phyloP scores from a whole-genome alignment of 2,888 invertebrate species.

The Tyria jacobaeae region DNA sequence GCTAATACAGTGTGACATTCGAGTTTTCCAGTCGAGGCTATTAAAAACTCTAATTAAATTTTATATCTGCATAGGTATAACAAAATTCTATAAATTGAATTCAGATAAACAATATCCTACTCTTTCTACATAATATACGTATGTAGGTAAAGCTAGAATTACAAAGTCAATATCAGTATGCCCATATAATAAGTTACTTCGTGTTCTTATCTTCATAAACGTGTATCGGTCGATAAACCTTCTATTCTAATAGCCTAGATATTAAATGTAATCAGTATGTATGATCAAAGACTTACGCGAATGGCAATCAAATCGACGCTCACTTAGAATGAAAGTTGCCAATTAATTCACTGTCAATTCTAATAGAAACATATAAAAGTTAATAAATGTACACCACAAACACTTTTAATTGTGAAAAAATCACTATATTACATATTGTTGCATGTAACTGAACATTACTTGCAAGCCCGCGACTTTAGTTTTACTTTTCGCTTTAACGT shows the following conservation, averaged over 20 bases:
- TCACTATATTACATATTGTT: conserved; percentile 27
- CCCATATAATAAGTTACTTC: background rate
- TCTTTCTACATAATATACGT: background rate
- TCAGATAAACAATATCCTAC: background rate
- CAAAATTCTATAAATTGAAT: background rate
- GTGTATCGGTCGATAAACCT: conserved; percentile 27
- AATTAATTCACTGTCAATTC: conserved; percentile 32
- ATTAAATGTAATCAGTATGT: conserved; percentile 3
- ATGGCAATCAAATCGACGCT: conserved; percentile 33
- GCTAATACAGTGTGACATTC: background rate
- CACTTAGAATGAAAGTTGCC: conserved; percentile 36
- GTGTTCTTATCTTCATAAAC: conserved; percentile 20
- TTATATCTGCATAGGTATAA: too few relatives aligned
- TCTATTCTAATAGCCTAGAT: conserved; percentile 19
- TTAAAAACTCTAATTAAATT: background rate
- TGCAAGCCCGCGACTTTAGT: conserved; percentile 51
- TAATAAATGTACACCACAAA: conserved; percentile 16
- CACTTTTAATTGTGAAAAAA: conserved; percentile 15
- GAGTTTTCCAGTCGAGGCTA: background rate
- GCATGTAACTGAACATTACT: conserved; percentile 41
- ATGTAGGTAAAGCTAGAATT: too few relatives aligned
- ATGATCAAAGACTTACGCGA: conserved; percentile 34
- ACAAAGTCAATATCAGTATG: too few relatives aligned
- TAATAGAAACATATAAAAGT: conserved; percentile 13
- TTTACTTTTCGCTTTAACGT: conserved; percentile 58